phyloP scores from a whole-genome alignment of 2,888 invertebrate species.

The Sesia apiformis region DNA sequence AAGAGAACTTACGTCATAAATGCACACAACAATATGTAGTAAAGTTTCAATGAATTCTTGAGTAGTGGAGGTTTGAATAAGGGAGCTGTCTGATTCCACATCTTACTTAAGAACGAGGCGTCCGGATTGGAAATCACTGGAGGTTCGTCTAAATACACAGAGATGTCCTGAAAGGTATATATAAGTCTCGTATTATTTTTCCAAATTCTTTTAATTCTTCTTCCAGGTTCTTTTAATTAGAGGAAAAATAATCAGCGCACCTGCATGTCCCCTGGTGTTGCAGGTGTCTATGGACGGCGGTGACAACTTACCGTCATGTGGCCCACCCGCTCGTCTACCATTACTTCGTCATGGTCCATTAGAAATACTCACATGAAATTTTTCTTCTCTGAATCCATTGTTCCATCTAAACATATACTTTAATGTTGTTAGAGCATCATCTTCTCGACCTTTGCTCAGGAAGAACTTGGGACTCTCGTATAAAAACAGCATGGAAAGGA shows the following conservation, averaged over 20 bases:
- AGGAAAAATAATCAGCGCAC: too few relatives aligned
- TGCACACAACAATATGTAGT: conserved; percentile 47
- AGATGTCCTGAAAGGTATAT: conserved; percentile 23
- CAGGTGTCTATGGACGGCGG: too few relatives aligned
- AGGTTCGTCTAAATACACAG: conserved; percentile 32
- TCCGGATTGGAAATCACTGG: conserved; percentile 10
- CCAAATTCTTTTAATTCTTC: too few relatives aligned
- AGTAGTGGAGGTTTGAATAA: conserved; percentile 49
- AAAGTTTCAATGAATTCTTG: conserved; percentile 43
- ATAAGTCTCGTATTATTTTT: background rate
- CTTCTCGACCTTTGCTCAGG: conserved; percentile 73
- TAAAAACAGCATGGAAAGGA: conserved; percentile 64
- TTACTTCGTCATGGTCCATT: too few relatives aligned
- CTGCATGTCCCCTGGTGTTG: too few relatives aligned
- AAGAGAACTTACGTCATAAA: conserved; percentile 50
- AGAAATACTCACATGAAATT: conserved; percentile 32
- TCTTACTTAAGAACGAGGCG: conserved; percentile 26
- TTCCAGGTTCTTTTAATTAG: too few relatives aligned
- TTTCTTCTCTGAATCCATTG: conserved; percentile 19
- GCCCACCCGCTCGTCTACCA: too few relatives aligned
- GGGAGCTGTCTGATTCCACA: conserved; percentile 58
- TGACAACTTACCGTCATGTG: too few relatives aligned
- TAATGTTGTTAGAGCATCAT: conserved; percentile 66
- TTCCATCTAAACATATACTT: conserved; percentile 33
- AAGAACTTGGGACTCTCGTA: conserved; percentile 87